Evolutionary conservation across 1,140 invertebrate genomes (phyloP), one percentile per base, ranked within the genome.

Genomic region (Colletes latitarsis): DNA sequence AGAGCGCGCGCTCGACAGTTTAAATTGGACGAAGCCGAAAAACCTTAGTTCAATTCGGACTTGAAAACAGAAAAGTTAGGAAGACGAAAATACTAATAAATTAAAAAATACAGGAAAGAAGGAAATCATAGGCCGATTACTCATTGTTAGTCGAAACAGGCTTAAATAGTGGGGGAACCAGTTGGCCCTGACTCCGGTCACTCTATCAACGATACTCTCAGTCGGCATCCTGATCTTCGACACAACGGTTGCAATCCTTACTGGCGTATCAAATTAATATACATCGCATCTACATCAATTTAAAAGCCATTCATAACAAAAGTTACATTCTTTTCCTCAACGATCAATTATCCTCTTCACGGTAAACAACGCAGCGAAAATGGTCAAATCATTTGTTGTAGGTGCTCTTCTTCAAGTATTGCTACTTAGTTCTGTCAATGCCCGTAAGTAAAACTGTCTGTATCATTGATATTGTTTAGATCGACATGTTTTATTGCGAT

Each of bases 131-230:
- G n/a, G 39, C 39, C 60, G 62, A 75, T 83, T 30, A 30, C 30
- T 30, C 30, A 30, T 67, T 79, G 46, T 68, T 10, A 70, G 8
- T 49, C 8, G 15, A 78, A 39, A 43, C 10, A 30, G 17, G 55
- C 14, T 21, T 67, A 52, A 64, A 49, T 63, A 46, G 43, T 84
- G 82, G 86, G 86, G 72, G 85, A 85, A 89, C 81, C 58, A 81
- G 89, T 85, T 84, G 87, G 81, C 89, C 89, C 68, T 89, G 88
- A 62, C 64, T 82, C 46, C 73, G 76, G 84, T 77, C 64, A 83
- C 60, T 80, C 64, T 71, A 72, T 82, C 67, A 83, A 41, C 60
- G 46, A 10, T 55, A 49, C 5, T 73, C 75, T 82, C 83, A 89
- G 88, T 89, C 52, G 57, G 15, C 41, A 15, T 76, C 57, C 41